Evolutionary conservation across 1,140 invertebrate species (phyloP).

Genomic region (Sarcophaga peregrina): DNA sequence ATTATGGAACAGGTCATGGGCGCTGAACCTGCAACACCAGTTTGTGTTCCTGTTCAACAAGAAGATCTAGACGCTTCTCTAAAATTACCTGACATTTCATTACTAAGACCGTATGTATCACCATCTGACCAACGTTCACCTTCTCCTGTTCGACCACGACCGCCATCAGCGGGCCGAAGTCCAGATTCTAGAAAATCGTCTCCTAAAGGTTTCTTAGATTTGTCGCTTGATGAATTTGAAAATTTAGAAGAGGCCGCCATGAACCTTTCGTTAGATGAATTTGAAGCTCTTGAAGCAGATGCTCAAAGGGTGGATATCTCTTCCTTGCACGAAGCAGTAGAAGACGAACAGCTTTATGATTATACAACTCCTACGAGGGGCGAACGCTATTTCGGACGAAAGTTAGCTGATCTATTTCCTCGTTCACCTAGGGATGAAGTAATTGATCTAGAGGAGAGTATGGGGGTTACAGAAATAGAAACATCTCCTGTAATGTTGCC

Average conservation of each 20-base stretch:
- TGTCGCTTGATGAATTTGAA: constrained; percentile 2
- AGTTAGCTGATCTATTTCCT: neutral
- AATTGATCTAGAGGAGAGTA: neutral
- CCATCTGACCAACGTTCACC: neutral
- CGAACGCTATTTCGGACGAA: neutral
- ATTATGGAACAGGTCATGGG: neutral
- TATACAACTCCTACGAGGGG: neutral
- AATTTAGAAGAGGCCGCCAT: neutral
- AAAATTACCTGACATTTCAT: neutral
- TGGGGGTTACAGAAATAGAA: neutral
- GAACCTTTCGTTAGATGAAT: constrained; percentile 1
- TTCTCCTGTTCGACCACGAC: neutral
- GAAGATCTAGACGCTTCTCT: neutral
- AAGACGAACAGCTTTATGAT: neutral
- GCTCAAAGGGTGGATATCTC: neutral
- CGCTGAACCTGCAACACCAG: neutral
- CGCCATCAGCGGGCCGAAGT: neutral
- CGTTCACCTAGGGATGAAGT: neutral
- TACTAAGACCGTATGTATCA: neutral
- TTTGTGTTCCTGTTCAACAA: neutral
- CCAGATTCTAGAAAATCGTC: neutral
- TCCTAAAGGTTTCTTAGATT: neutral
- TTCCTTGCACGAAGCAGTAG: neutral
- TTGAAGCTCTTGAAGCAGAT: constrained; percentile 15
- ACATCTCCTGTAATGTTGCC: neutral